phyloP scores from a whole-genome alignment of 1,140 invertebrate genomes.

The Ganaspis sp. region DNA sequence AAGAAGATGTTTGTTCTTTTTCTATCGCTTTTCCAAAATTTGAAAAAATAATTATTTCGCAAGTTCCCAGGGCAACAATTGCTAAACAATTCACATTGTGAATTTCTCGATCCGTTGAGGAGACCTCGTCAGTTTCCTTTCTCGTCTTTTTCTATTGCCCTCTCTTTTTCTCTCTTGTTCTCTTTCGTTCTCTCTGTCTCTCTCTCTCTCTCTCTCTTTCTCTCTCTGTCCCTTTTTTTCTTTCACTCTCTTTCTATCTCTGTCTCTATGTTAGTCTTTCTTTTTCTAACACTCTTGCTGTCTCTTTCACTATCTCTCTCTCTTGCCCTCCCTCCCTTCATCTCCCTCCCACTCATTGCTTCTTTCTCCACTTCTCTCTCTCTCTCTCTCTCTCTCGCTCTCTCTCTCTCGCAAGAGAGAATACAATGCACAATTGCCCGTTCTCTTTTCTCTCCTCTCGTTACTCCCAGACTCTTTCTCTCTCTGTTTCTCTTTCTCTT shows the following conservation, averaged over 20 bases:
- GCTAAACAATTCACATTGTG: not conserved
- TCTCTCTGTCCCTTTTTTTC: too few relatives aligned
- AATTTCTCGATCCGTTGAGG: conserved; percentile 43
- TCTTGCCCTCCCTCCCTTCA: conserved; percentile 18
- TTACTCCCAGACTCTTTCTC: not conserved
- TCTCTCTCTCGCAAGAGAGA: not conserved
- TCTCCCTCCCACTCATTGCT: conserved; percentile 7
- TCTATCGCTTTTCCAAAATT: too few relatives aligned
- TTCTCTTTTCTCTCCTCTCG: not conserved
- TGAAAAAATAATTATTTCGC: not conserved
- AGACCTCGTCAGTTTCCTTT: conserved; percentile 57
- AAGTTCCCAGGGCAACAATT: not conserved
- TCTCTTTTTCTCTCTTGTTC: conserved; percentile 32
- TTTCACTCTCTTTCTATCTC: not conserved
- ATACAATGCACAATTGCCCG: conserved; percentile 20
- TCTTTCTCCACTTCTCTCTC: conserved; percentile 3
- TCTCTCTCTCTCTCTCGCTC: not conserved
- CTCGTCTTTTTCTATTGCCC: not conserved
- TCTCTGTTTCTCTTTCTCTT: not conserved
- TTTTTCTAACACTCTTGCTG: conserved; percentile 34
- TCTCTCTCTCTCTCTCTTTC: not conserved
- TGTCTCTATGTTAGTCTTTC: too few relatives aligned
- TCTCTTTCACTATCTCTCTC: not conserved
- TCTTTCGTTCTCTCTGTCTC: not conserved
- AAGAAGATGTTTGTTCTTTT: too few relatives aligned